Percentiles rank a stretch among this genome's conserved stretches.
phyloP scores from a whole-genome alignment of 2,888 invertebrate species.

The Escarpia spicata region DNA sequence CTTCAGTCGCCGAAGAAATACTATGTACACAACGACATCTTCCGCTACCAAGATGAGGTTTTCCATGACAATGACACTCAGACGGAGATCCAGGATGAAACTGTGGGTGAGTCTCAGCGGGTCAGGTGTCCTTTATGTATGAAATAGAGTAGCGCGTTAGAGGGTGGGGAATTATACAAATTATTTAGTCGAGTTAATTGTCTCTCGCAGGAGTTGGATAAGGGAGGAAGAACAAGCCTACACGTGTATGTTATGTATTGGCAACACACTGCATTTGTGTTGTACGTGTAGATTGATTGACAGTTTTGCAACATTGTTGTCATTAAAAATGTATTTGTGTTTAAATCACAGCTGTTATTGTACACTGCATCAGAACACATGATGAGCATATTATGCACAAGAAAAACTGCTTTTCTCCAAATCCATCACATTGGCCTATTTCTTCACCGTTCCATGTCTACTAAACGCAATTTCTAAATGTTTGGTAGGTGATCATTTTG shows the following conservation, averaged over 20 bases:
- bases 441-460: too few species aligned
- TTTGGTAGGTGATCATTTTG: not conserved
- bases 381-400: too few species aligned
- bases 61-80: slow-evolving; percentile 73
- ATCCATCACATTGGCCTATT: too few species aligned
- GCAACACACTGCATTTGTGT: too few species aligned
- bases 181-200: not conserved
- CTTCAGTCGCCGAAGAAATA: slow-evolving; percentile 95
- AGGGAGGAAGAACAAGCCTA: not conserved
- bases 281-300: too few species aligned
- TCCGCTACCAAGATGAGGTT: slow-evolving; percentile 90
- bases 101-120: slow-evolving; percentile 32
- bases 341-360: too few species aligned
- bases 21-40: slow-evolving; percentile 98
- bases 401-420: too few species aligned
- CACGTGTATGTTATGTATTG: too few species aligned
- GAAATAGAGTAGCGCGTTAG: not conserved
- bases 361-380: too few species aligned
- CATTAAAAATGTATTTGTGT: too few species aligned
- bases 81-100: slow-evolving; percentile 46
- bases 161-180: not conserved
- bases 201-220: not conserved
- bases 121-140: not conserved
- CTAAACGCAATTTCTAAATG: not conserved
- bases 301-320: too few species aligned